These are phyloP conservation scores for Aplysina aerophoba DNA, from an alignment of 37 sponge, comb jelly and placozoan species.

Conservation along the genomic window DNA sequence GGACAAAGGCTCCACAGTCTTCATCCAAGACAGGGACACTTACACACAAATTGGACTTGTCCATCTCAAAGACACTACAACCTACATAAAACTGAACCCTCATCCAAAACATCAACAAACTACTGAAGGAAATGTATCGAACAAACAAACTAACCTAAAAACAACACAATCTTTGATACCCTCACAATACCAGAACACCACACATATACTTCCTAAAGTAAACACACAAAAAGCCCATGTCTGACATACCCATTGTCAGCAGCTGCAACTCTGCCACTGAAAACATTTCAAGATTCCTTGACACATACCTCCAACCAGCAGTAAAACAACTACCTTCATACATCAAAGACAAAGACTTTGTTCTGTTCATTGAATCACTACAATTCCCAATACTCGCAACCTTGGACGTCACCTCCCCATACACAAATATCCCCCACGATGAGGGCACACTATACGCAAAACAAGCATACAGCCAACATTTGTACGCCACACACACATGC, in stretches of 20 bases:
- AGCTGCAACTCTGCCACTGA: constrained; percentile 1
- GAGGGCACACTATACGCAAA: constrained; percentile 15
- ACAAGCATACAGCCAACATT: no score
- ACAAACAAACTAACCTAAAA: background rate
- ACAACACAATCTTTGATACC: background rate
- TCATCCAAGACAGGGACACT: constrained; percentile 32
- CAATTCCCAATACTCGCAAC: constrained; percentile 18
- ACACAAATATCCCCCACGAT: constrained; percentile 44
- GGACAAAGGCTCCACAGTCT: constrained; percentile 43
- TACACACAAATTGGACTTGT: background rate
- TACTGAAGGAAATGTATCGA: constrained; percentile 2
- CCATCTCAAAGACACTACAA: constrained; percentile 32
- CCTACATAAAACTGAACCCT: constrained; percentile 29
- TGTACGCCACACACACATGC: no score
- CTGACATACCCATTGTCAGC: constrained; percentile 1
- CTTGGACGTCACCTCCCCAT: constrained; percentile 37
- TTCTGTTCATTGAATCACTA: constrained; percentile 13
- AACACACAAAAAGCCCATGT: background rate
- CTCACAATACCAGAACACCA: constrained; percentile 7
- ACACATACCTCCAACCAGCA: no score
- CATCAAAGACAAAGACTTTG: constrained; percentile 6
- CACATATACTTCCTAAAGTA: constrained; percentile 22
- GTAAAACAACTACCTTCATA: constrained; percentile 12
- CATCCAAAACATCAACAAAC: background rate
- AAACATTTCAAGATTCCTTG: no score